phyloP scores from a whole-genome alignment of 2,888 invertebrate genomes.

The Amiota minor region DNA sequence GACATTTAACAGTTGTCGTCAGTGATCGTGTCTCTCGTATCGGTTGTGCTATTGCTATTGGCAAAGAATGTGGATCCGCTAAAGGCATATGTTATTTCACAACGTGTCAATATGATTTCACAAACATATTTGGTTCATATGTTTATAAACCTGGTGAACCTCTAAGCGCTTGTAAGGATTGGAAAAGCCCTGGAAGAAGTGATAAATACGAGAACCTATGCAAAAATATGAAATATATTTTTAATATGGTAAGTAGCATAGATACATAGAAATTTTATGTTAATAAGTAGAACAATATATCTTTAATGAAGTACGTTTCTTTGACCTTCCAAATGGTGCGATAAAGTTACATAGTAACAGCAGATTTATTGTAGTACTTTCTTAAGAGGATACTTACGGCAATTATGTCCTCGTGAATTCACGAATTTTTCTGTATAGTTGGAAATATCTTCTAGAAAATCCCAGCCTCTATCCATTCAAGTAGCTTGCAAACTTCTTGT shows the following conservation, averaged over 20 bases:
- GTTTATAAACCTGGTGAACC: neutral
- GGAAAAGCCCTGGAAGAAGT: neutral
- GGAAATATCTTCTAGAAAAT: too few relatives aligned
- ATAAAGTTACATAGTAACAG: too few relatives aligned
- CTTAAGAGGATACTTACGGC: too few relatives aligned
- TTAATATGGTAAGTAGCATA: neutral
- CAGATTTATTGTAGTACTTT: too few relatives aligned
- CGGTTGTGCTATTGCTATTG: neutral
- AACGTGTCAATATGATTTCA: neutral
- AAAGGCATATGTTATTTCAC: neutral
- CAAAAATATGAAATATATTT: neutral
- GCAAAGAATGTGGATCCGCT: neutral
- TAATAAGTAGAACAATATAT: too few relatives aligned
- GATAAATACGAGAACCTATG: neutral
- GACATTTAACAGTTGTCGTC: conserved; percentile 5
- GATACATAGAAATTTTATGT: neutral
- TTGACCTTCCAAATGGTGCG: too few relatives aligned
- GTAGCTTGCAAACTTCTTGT: too few relatives aligned
- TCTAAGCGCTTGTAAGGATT: neutral
- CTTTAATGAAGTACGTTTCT: too few relatives aligned
- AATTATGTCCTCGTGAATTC: too few relatives aligned
- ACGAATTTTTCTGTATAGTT: too few relatives aligned
- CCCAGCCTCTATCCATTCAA: too few relatives aligned
- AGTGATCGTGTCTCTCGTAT: neutral
- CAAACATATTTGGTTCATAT: neutral